Conservation (phyloP, 2,113 vertebrate species). For the Dromas ardeola region DNA sequence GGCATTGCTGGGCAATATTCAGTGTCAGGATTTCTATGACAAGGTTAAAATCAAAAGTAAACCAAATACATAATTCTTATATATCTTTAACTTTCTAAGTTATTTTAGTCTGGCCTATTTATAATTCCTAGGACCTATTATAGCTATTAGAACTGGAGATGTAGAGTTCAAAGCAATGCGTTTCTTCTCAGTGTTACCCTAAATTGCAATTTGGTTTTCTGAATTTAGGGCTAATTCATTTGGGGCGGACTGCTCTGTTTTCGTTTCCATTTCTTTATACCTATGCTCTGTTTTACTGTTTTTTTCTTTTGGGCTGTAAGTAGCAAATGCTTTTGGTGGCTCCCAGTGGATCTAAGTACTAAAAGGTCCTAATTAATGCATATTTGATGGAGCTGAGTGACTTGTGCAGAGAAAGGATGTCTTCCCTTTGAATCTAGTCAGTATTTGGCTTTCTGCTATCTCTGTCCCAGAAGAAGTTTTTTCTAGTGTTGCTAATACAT, state of each 20-base stretch:
- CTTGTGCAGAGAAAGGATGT: neutral
- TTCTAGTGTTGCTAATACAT: neutral
- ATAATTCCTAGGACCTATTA: neutral
- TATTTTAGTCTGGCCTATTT: neutral
- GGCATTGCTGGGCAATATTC: neutral
- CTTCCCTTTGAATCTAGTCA: neutral
- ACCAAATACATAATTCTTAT: neutral
- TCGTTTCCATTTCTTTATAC: neutral
- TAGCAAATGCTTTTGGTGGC: neutral
- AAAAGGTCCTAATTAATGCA: conserved; percentile 27
- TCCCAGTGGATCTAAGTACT: neutral
- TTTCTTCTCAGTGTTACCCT: neutral
- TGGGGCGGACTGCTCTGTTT: neutral
- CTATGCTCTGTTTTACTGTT: neutral
- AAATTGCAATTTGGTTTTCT: neutral
- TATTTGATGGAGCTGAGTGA: neutral
- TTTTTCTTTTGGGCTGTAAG: neutral
- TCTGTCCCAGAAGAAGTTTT: neutral
- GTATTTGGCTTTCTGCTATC: neutral
- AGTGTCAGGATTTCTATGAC: neutral
- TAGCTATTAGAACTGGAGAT: neutral
- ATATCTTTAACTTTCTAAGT: neutral
- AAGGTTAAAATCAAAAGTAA: neutral
- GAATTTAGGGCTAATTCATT: neutral
- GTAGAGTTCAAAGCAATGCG: neutral